A percentile compares a stretch with the other conserved stretches of the same genome.
phyloP scores from a whole-genome alignment of 1,140 invertebrate species.

The Formica exsecta region DNA sequence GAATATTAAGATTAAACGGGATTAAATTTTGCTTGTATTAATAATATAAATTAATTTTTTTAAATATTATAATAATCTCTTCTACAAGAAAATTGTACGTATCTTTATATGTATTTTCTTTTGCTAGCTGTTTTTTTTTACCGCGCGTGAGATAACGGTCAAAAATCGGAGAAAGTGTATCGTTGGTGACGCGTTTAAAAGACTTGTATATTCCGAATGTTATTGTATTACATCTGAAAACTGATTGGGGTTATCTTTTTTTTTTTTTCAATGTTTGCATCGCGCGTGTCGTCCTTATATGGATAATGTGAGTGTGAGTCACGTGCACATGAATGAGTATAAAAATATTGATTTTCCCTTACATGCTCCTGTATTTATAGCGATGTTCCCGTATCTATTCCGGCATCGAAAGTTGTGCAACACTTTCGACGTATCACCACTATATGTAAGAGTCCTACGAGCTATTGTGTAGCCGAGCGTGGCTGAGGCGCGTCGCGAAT shows the following conservation, averaged over 20 bases:
- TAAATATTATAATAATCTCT: neutral
- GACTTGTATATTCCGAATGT: neutral
- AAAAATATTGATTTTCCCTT: conserved; percentile 51
- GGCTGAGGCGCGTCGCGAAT: neutral
- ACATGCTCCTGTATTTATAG: conserved; percentile 15
- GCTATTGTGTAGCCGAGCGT: neutral
- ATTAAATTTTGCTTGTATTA: neutral
- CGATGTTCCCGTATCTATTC: conserved; percentile 13
- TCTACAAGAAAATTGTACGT: neutral
- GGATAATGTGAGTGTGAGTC: neutral
- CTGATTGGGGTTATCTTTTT: neutral
- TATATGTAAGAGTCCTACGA: neutral
- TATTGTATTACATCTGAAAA: neutral
- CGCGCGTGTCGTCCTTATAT: neutral
- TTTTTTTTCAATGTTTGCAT: neutral
- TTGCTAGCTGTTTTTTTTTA: neutral
- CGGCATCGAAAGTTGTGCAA: conserved; percentile 40
- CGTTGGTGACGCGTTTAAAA: neutral
- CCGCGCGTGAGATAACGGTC: neutral
- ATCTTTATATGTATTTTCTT: neutral
- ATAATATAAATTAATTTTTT: neutral
- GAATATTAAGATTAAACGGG: neutral
- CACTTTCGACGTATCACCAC: conserved; percentile 21
- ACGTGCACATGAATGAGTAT: conserved; percentile 32
- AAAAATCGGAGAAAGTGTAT: neutral